phyloP scores from a whole-genome alignment of 2,888 invertebrate species.

The Orthonevra nobilis region DNA sequence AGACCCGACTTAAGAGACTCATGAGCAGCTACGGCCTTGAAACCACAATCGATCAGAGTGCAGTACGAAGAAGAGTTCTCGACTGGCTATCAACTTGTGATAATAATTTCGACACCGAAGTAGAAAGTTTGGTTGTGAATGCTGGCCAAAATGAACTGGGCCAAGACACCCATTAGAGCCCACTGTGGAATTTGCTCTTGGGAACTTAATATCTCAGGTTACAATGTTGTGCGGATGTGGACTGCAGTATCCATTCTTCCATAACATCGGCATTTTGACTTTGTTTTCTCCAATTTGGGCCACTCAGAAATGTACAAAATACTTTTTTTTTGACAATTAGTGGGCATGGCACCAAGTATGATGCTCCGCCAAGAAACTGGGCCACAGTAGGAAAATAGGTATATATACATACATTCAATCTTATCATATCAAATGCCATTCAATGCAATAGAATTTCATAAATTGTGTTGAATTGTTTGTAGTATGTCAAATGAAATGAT shows the following conservation, averaged over 20 bases:
- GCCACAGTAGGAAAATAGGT: slow-evolving; percentile 39
- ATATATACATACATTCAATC: slow-evolving; percentile 8
- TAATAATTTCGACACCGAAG: slow-evolving; percentile 77
- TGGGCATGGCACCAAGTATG: slow-evolving; percentile 36
- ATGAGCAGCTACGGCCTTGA: slow-evolving; percentile 84
- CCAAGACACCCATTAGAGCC: slow-evolving; percentile 16
- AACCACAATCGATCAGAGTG: slow-evolving; percentile 83
- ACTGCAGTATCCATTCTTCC: slow-evolving; percentile 6
- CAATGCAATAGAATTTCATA: too few species aligned
- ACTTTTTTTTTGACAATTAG: slow-evolving; percentile 64
- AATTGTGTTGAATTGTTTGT: slow-evolving; percentile 8
- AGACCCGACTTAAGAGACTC: slow-evolving; percentile 81
- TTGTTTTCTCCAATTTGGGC: slow-evolving; percentile 60
- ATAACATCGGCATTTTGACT: slow-evolving; percentile 31
- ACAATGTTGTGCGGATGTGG: slow-evolving; percentile 3
- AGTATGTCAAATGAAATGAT: neutral
- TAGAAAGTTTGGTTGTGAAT: slow-evolving; percentile 77
- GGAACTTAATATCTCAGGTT: slow-evolving; percentile 43
- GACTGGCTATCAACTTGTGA: slow-evolving; percentile 85
- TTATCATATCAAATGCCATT: slow-evolving; percentile 53
- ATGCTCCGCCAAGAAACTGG: slow-evolving; percentile 43
- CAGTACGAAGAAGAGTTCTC: slow-evolving; percentile 83
- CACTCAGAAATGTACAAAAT: slow-evolving; percentile 55
- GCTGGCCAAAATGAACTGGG: slow-evolving; percentile 51
- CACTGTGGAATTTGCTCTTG: slow-evolving; percentile 46